Conservation (phyloP, 2,797 vertebrate species). For the Nannoperca australis region DNA sequence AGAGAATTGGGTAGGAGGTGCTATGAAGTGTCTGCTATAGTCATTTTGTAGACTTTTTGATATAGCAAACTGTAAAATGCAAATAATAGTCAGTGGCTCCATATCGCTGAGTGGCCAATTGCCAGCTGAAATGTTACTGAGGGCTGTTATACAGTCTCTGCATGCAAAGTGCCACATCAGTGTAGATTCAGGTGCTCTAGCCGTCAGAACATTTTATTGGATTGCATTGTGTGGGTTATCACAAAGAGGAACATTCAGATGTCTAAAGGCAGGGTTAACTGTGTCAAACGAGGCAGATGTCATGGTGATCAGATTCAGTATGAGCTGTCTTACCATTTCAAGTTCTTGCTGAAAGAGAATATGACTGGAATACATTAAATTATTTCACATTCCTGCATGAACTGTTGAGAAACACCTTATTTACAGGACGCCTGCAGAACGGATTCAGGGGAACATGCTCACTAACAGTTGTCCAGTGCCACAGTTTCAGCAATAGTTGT, state of each 20-base stretch:
- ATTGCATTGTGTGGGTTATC: slow-evolving; percentile 31
- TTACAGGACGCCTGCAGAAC: not conserved
- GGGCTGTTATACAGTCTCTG: slow-evolving; percentile 51
- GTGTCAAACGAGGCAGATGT: slow-evolving; percentile 28
- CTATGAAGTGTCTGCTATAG: slow-evolving; percentile 21
- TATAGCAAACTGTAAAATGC: slow-evolving; percentile 65
- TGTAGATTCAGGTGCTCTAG: slow-evolving; percentile 35
- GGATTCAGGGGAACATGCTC: slow-evolving; percentile 5
- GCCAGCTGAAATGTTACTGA: slow-evolving; percentile 47
- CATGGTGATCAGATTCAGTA: slow-evolving; percentile 12
- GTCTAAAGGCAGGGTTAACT: slow-evolving; percentile 36
- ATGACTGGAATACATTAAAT: not conserved
- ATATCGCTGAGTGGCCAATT: slow-evolving; percentile 65
- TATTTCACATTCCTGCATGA: not conserved
- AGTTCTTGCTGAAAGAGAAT: not conserved
- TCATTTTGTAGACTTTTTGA: slow-evolving; percentile 22
- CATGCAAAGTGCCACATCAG: slow-evolving; percentile 60
- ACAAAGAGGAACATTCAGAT: slow-evolving; percentile 27
- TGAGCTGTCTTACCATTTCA: not conserved
- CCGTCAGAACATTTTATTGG: slow-evolving; percentile 36
- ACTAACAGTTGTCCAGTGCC: not conserved
- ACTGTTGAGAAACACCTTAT: not conserved
- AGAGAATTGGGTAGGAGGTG: slow-evolving; percentile 23
- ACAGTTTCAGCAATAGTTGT: slow-evolving; percentile 16
- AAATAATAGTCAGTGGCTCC: slow-evolving; percentile 58